phyloP scores from a whole-genome alignment of 2,888 invertebrate species.

The Spodoptera exigua region DNA sequence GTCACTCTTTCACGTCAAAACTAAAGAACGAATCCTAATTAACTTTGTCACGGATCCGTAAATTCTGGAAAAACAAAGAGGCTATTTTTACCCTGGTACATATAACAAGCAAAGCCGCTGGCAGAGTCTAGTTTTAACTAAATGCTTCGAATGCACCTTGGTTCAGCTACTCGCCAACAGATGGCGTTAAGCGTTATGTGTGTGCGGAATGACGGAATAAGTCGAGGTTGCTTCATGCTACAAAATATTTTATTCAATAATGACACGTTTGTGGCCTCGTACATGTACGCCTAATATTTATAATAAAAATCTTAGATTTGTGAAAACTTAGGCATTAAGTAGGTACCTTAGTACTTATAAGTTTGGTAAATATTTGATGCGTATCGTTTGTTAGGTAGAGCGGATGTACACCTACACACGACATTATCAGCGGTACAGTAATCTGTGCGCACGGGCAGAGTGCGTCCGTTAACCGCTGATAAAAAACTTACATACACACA shows the following conservation, averaged over 20 bases:
- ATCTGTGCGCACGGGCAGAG: conserved; percentile 77
- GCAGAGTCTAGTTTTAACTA: not conserved
- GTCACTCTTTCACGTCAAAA: no score
- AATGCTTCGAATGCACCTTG: not conserved
- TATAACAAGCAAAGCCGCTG: no score
- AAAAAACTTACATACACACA: conserved; percentile 74
- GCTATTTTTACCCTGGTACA: no score
- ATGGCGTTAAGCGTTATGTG: conserved; percentile 49
- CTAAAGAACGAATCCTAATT: no score
- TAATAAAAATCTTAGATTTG: no score
- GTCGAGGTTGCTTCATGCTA: no score
- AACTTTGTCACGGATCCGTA: no score
- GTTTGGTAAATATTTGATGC: conserved; percentile 38
- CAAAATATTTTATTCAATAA: no score
- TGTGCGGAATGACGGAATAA: conserved; percentile 12
- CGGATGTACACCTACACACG: conserved; percentile 82
- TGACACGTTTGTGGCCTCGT: no score
- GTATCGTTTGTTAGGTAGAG: conserved; percentile 67
- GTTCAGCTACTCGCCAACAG: conserved; percentile 50
- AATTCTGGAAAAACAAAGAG: no score
- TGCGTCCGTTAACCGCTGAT: conserved; percentile 83
- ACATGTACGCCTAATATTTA: no score
- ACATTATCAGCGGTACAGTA: conserved; percentile 64
- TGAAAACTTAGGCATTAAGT: not conserved
- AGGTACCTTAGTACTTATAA: conserved; percentile 20